A percentile compares a stretch with the other conserved stretches of the same genome.
Conservation (phyloP, 2,797 vertebrate species). For the Scolopax rusticola region DNA sequence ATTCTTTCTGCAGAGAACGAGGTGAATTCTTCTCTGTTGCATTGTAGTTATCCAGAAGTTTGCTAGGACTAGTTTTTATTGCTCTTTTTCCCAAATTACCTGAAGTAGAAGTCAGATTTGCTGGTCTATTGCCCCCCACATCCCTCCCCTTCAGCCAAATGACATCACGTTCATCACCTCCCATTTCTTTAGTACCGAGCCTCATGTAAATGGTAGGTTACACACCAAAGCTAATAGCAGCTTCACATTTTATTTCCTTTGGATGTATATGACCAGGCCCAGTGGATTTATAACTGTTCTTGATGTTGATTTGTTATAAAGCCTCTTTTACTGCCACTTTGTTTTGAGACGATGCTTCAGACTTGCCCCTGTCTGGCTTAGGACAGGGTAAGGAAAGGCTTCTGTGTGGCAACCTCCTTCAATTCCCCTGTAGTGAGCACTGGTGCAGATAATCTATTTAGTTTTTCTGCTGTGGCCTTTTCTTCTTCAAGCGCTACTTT, state of each 20-base stretch:
- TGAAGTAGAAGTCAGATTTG: not conserved
- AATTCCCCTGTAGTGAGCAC: not conserved
- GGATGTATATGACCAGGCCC: not conserved
- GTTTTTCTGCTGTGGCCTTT: not conserved
- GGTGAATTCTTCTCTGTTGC: not conserved
- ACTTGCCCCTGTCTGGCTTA: not conserved
- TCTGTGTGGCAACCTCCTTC: not conserved
- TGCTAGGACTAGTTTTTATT: not conserved
- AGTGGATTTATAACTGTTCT: not conserved
- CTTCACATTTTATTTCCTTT: not conserved
- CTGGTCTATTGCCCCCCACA: not conserved
- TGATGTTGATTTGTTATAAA: constrained; percentile 14
- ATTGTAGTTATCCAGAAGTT: not conserved
- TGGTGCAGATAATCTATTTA: not conserved
- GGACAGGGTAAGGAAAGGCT: not conserved
- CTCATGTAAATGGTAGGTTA: not conserved
- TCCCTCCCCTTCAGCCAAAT: not conserved
- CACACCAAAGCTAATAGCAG: not conserved
- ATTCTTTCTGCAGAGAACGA: not conserved
- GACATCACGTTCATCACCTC: not conserved
- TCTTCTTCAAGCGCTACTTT: constrained; percentile 17
- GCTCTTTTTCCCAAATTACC: not conserved
- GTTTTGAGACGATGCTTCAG: not conserved
- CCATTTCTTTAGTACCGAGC: not conserved
- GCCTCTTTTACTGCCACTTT: not conserved